Evolutionary conservation across 2,888 invertebrate genomes (phyloP).

Genomic region (Gonocerus acuteangulatus): DNA sequence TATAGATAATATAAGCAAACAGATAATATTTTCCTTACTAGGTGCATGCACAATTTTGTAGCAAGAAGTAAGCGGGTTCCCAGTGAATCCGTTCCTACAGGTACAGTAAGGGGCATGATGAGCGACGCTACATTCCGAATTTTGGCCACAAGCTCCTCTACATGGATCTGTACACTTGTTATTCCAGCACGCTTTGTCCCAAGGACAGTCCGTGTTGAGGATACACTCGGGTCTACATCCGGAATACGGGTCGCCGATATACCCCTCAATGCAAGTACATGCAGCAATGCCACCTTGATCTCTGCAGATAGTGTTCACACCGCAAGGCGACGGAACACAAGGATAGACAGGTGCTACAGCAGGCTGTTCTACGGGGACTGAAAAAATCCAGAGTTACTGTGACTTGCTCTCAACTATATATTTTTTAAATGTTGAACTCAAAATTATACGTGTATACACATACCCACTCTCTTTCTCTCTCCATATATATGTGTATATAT

Average conservation of each 20-base stretch:
- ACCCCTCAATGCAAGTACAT: conserved; percentile 65
- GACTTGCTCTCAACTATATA: not conserved
- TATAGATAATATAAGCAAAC: not conserved
- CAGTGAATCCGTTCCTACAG: conserved; percentile 65
- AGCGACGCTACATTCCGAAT: conserved; percentile 71
- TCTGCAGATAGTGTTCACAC: conserved; percentile 69
- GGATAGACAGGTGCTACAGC: conserved; percentile 47
- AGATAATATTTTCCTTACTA: conserved; percentile 37
- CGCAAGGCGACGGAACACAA: conserved; percentile 71
- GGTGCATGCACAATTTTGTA: conserved; percentile 63
- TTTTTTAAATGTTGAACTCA: not conserved
- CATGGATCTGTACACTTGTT: conserved; percentile 74
- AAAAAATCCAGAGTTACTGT: not conserved
- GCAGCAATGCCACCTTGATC: conserved; percentile 59
- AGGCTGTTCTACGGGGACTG: conserved; percentile 7
- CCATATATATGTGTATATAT: too few species aligned
- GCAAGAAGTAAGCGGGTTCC: conserved; percentile 53
- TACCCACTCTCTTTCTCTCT: too few species aligned
- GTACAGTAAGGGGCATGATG: conserved; percentile 75
- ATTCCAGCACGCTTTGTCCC: conserved; percentile 63
- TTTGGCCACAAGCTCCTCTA: conserved; percentile 66
- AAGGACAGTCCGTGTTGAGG: conserved; percentile 59
- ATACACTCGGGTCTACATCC: conserved; percentile 74
- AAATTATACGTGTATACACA: too few species aligned
- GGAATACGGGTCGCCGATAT: conserved; percentile 68